Evolutionary conservation across 2,113 vertebrate genomes (phyloP).

Genomic region (Corydoras sp.): DNA sequence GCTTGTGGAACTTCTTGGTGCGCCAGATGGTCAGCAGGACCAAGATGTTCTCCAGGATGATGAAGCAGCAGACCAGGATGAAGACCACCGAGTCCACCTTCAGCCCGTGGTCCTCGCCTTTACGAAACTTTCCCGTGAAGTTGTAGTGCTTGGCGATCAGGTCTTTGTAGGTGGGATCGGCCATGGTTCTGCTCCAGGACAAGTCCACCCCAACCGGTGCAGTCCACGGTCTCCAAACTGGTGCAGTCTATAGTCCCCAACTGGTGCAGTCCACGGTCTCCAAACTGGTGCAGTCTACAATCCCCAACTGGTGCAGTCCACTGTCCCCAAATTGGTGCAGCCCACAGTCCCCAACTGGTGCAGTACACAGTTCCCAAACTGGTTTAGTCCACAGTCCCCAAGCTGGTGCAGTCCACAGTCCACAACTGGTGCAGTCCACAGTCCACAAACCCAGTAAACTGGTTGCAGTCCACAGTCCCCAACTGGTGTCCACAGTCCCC

Average conservation of each 20-base stretch:
- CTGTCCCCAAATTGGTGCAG: no score
- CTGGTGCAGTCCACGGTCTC: no score
- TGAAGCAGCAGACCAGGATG: conserved; percentile 95
- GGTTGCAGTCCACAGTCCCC: no score
- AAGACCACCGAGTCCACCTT: conserved; percentile 83
- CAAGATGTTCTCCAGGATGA: conserved; percentile 92
- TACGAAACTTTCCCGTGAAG: conserved; percentile 84
- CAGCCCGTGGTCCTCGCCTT: conserved; percentile 68
- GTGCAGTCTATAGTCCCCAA: no score
- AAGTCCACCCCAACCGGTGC: no score
- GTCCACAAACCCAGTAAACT: background rate
- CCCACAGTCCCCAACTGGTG: no score
- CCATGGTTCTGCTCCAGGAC: conserved; percentile 48
- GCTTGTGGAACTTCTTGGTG: conserved; percentile 98
- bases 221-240: no score
- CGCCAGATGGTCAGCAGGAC: conserved; percentile 95
- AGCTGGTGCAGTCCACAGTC: conserved; percentile 47
- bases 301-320: no score
- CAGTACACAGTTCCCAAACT: no score
- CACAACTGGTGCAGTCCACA: conserved; percentile 30
- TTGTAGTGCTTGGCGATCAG: conserved; percentile 91
- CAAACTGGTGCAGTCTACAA: no score
- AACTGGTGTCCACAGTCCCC: conserved; percentile 28
- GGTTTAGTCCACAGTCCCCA: no score
- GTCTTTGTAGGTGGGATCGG: conserved; percentile 71